Base-by-base conservation (phyloP, 2,113 vertebrate species). In the Pseudonaja textilis region DNA sequence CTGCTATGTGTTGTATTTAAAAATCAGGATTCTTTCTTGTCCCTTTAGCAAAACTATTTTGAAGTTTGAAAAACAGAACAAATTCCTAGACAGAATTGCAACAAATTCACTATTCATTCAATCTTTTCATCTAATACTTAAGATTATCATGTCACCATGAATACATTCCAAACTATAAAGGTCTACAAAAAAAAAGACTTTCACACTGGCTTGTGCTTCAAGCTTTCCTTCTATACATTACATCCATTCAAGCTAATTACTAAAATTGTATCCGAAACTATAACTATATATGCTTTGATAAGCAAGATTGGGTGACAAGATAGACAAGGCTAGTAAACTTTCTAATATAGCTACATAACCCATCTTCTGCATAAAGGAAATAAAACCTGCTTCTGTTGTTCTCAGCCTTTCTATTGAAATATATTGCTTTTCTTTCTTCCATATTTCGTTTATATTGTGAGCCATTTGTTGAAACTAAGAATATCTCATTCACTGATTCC, bases 1-100 rank as follows among this genome's bases (percentile, higher is more conserved):
- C 9, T 81, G 1, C 56, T 64, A 92, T 90, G 87, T 90, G 87
- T 59, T 92, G 29, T 39, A 18, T 85, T 89, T 50, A 94, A 87
- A 92, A 50, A 88, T 87, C 29, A 92, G 85, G 42, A 92, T 89
- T 54, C 29, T 87, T 90, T 94, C 85, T 92, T 92, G 50, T 56
- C 85, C 56, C 23, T 90, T 88, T 85, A 90, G 50, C 29, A 92
- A 92, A 90, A 87, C 14, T 25, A 22, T 16, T 89, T 64, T 89
- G 57, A 92, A 57, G 47, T 74, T n/a, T 74, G 23, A 57, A 34
- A 56, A 61, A 91, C 34, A 85, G 20, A 89, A 45, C 22, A 61
- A 86, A 61, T 61, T 23, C 52, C 54, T 85, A 61, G 74, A 4
- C 10, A 64, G 23, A 54, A 59, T 81, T 91, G 59, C 89, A 93